Evolutionary conservation across 2,888 invertebrate species (phyloP), one percentile per base, ranked within the genome.

Genomic region (Allophyes oxyacanthae): DNA sequence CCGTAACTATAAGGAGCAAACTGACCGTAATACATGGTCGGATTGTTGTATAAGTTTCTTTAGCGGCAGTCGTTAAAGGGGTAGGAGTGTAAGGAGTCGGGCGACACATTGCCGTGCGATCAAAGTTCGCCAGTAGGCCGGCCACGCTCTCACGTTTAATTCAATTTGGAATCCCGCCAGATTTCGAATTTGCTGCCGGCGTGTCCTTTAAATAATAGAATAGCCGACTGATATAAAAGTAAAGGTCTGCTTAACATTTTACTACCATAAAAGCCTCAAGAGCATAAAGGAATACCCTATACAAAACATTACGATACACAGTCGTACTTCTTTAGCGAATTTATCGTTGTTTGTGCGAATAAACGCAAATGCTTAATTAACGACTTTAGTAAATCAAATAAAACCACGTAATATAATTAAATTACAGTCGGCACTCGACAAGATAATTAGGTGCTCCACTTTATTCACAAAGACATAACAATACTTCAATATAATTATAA

Each of bases 161-260:
- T 92, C 91, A 90, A 91, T 92, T 92, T 92, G 92, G 92, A 88
- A 68, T 73, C 65, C 76, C 75, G 91, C 92, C 92, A 92, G 90
- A 89, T 89, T 89, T 84, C 80, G 85, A 88, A 90, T 90, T 89
- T 85, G 89, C 88, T 88, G 85, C 85, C 84, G 80, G 81, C 85
- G 78, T 86, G 88, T 89, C 88, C 87, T 84, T 87, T 89, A 90
- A 91, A 90, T 90, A 90, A 90, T 88, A 90, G 85, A 90, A 89
- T 83, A 86, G 86, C 83, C 74, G 80, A 83, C 79, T 83, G 79
- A 78, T 82, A 80, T 80, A 82, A 84, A 85, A 80, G 74, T 81
- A 80, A 78, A 82, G 82, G 78, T 75, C 75, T 72, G 68, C 80
- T 84, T 83, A 77, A 81, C 78, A 81, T 83, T 86, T 83, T 71